Conservation (phyloP, 2,113 vertebrate species). For the Ailuropoda melanoleuca region DNA sequence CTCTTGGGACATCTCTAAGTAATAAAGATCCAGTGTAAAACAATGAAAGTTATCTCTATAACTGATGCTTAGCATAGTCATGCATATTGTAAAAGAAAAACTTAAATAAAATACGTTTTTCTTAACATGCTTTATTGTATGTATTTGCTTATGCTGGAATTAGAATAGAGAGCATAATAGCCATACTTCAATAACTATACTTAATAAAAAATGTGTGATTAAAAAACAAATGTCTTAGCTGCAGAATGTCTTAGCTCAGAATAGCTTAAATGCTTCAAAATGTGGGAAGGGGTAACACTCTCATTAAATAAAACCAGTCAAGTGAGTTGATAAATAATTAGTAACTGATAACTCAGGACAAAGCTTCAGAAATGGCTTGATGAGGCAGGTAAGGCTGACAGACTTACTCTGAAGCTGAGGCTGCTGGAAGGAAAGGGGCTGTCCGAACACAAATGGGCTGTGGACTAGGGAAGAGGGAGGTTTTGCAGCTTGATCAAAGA, state of each 20-base stretch:
- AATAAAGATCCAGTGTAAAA: conserved; percentile 50
- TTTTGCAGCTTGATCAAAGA: conserved; percentile 99
- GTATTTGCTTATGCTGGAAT: conserved; percentile 36
- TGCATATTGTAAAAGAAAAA: conserved; percentile 9
- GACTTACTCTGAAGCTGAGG: conserved; percentile 99
- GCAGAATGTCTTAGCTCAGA: conserved; percentile 69
- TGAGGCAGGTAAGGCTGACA: conserved; percentile 91
- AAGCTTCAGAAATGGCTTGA: conserved; percentile 86
- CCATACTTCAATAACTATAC: conserved; percentile 33
- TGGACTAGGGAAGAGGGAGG: conserved; percentile 98
- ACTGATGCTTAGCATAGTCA: conserved; percentile 30
- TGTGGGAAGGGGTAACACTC: conserved; percentile 70
- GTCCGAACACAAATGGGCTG: conserved; percentile 99
- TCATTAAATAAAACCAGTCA: conserved; percentile 74
- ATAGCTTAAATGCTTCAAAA: conserved; percentile 75
- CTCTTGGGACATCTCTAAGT: not conserved
- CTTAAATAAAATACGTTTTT: conserved; percentile 25
- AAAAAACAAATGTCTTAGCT: conserved; percentile 63
- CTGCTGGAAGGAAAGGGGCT: conserved; percentile 99
- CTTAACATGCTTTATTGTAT: conserved; percentile 13
- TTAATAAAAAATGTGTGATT: conserved; percentile 48
- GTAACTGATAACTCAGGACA: conserved; percentile 79
- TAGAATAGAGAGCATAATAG: conserved; percentile 24
- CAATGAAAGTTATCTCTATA: conserved; percentile 1
- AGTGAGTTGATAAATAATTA: conserved; percentile 75